These are phyloP conservation scores for Calycopis cecrops DNA, from an alignment of 1,140 invertebrate genomes.

Conservation along the genomic window DNA sequence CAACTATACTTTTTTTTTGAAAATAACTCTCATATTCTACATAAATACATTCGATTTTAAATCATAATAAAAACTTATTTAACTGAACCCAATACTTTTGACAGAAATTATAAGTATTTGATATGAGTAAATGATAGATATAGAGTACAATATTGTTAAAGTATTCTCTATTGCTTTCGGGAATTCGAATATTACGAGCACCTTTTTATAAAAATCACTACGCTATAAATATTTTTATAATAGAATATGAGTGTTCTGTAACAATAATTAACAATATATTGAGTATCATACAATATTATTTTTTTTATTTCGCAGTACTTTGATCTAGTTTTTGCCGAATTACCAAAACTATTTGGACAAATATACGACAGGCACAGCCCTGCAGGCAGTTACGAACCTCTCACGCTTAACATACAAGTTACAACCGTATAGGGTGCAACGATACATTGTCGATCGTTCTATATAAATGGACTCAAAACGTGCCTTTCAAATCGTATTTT, in stretches of 20 bases:
- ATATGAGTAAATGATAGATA: no score
- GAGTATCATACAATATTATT: neutral
- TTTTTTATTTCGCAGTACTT: conserved; percentile 1
- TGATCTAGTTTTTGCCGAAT: conserved; percentile 44
- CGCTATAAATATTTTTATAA: neutral
- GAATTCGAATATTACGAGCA: no score
- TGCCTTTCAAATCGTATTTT: conserved; percentile 1
- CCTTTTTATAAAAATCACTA: no score
- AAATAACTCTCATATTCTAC: conserved; percentile 5
- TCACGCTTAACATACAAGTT: neutral
- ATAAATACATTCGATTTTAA: neutral
- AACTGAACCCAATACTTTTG: no score
- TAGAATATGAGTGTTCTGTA: conserved; percentile 9
- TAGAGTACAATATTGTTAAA: no score
- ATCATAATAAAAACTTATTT: neutral
- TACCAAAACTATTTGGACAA: conserved; percentile 35
- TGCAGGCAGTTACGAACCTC: conserved; percentile 18
- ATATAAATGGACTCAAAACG: neutral
- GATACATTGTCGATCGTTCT: no score
- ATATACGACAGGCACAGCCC: conserved; percentile 31
- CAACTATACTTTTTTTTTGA: neutral
- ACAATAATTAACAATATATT: neutral
- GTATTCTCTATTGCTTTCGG: no score
- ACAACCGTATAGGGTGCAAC: no score
- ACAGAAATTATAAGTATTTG: no score